phyloP scores from a whole-genome alignment of 2,113 vertebrate species.

The Oncorhynchus mykiss region DNA sequence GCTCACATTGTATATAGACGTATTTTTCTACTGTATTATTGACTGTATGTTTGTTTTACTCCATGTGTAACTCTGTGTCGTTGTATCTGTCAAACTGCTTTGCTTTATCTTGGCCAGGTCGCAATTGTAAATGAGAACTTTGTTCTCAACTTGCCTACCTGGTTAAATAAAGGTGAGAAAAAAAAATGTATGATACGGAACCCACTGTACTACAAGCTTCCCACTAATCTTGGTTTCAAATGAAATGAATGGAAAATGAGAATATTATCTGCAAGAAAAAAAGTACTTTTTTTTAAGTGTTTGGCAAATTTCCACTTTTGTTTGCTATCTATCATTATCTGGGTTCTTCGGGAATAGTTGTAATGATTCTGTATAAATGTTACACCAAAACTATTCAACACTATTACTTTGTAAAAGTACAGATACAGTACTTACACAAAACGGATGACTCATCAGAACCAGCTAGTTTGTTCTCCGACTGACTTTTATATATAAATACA shows the following conservation, averaged over 20 bases:
- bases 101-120: no score
- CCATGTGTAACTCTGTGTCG: no score
- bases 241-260: not conserved
- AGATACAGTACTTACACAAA: not conserved
- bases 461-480: not conserved
- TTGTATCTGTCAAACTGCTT: no score
- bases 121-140: no score
- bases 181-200: not conserved
- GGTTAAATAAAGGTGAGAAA: no score
- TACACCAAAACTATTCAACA: not conserved
- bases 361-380: not conserved
- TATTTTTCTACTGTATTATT: no score
- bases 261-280: not conserved
- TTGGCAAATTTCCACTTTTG: no score
- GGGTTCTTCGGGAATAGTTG: not conserved
- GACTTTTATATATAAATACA: not conserved
- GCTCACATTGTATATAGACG: no score
- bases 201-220: not conserved
- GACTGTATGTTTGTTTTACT: no score
- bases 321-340: not conserved
- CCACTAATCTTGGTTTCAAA: not conserved
- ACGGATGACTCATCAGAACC: not conserved
- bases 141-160: no score
- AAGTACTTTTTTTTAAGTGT: no score
- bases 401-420: not conserved